Conservation (phyloP, 2,797 vertebrate species). For the Diceros bicornis region DNA sequence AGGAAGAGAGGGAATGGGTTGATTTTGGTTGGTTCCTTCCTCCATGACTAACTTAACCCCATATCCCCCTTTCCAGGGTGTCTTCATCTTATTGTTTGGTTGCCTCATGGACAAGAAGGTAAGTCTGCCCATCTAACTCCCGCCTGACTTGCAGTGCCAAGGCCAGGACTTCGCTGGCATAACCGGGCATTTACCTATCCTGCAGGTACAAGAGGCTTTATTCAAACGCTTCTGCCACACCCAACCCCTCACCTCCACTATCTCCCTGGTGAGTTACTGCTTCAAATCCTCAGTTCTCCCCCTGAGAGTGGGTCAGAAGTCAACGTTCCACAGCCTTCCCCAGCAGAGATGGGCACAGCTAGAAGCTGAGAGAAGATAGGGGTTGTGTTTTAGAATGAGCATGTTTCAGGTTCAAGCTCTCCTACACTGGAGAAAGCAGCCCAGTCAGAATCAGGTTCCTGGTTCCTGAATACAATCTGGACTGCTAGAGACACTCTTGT, state of each 20-base stretch:
- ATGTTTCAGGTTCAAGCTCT: not conserved
- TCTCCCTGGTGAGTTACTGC: slow-evolving; percentile 74
- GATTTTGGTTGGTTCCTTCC: not conserved
- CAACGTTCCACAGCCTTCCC: not conserved
- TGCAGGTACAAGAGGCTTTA: slow-evolving; percentile 81
- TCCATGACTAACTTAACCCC: not conserved
- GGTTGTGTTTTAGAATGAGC: not conserved
- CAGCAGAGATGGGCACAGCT: not conserved
- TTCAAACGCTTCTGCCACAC: slow-evolving; percentile 40
- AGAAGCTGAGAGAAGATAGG: not conserved
- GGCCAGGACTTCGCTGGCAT: not conserved
- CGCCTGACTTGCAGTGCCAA: not conserved
- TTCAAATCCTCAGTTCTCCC: slow-evolving; percentile 17
- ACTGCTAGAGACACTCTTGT: not conserved
- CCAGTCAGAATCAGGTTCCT: not conserved
- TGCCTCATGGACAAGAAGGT: slow-evolving; percentile 88
- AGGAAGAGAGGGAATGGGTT: not conserved
- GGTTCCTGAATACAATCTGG: not conserved
- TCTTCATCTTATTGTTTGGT: slow-evolving; percentile 85
- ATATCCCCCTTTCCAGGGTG: slow-evolving; percentile 75
- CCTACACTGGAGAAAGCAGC: not conserved
- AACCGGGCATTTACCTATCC: not conserved
- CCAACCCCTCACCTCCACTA: not conserved
- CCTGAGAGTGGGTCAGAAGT: slow-evolving; percentile 43
- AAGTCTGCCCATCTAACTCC: slow-evolving; percentile 21